These are phyloP conservation scores for Polyodon spathula DNA, from an alignment of 2,113 vertebrate genomes.

Conservation along the genomic window DNA sequence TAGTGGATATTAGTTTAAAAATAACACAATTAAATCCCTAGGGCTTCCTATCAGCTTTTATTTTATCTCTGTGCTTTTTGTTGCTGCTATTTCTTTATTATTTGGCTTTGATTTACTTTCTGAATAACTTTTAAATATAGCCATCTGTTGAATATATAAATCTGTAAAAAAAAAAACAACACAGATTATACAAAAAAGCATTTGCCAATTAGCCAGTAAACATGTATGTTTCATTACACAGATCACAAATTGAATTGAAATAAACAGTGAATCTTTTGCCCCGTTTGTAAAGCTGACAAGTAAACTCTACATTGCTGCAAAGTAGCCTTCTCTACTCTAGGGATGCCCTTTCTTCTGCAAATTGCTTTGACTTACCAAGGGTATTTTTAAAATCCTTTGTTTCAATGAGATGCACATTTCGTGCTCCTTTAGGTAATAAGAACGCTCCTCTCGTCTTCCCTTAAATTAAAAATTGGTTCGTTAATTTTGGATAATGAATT, in stretches of 20 bases:
- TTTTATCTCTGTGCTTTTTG: no score
- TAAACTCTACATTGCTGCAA: conserved; percentile 21
- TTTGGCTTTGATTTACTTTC: no score
- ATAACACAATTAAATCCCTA: no score
- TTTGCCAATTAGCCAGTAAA: conserved; percentile 46
- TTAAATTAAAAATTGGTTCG: conserved; percentile 62
- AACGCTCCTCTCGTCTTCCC: conserved; percentile 80
- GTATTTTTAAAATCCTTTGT: conserved; percentile 71
- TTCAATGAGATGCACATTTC: conserved; percentile 75
- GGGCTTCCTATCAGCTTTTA: no score
- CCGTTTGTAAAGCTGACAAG: conserved; percentile 23
- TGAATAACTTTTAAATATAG: no score
- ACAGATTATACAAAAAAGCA: conserved; percentile 76
- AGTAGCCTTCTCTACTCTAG: conserved; percentile 24
- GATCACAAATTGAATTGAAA: not conserved
- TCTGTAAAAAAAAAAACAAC: no score
- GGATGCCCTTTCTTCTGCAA: conserved; percentile 62
- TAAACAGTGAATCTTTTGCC: conserved; percentile 26
- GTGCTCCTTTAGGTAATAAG: conserved; percentile 67
- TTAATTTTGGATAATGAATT: conserved; percentile 47
- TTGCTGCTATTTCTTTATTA: no score
- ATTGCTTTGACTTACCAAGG: conserved; percentile 67
- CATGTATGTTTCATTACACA: conserved; percentile 37
- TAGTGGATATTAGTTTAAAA: no score
- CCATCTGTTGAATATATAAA: no score